Conservation (phyloP, 2,888 invertebrate genomes). For the Leptinotarsa juncta region DNA sequence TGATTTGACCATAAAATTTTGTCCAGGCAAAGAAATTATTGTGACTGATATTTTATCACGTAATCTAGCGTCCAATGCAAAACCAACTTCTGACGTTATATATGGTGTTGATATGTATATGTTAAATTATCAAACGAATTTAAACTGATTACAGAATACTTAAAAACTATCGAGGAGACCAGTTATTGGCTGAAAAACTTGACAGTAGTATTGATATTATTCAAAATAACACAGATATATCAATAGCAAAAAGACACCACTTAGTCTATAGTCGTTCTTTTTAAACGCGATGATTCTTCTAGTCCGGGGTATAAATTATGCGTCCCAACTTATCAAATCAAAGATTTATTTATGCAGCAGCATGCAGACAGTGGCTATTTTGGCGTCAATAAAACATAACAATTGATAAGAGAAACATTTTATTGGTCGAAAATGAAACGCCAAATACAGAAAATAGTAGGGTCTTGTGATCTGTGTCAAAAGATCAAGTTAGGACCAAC, state of each 20-base stretch:
- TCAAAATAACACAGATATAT: neutral
- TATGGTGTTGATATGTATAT: neutral
- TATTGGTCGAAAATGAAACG: slow-evolving; percentile 19
- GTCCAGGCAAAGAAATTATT: slow-evolving; percentile 36
- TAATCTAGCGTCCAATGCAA: neutral
- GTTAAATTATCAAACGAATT: slow-evolving; percentile 7
- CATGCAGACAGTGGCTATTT: slow-evolving; percentile 27
- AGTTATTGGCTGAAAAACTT: neutral
- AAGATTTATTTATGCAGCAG: neutral
- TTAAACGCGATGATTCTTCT: neutral
- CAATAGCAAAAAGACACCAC: slow-evolving; percentile 3
- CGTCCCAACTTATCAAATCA: slow-evolving; percentile 16
- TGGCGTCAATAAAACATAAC: slow-evolving; percentile 20
- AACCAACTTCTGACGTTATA: no score
- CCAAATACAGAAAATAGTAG: slow-evolving; percentile 14
- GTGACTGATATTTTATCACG: slow-evolving; percentile 38
- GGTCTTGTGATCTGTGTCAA: slow-evolving; percentile 15
- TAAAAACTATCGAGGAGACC: neutral
- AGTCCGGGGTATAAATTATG: slow-evolving; percentile 21
- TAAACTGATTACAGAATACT: neutral
- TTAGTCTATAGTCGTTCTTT: slow-evolving; percentile 14
- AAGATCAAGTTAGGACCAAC: neutral
- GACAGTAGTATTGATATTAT: neutral
- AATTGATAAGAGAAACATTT: slow-evolving; percentile 12
- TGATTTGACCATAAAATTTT: slow-evolving; percentile 32